Evolutionary conservation across 2,888 invertebrate species (phyloP).

Genomic region (Drosophila tanythrix): DNA sequence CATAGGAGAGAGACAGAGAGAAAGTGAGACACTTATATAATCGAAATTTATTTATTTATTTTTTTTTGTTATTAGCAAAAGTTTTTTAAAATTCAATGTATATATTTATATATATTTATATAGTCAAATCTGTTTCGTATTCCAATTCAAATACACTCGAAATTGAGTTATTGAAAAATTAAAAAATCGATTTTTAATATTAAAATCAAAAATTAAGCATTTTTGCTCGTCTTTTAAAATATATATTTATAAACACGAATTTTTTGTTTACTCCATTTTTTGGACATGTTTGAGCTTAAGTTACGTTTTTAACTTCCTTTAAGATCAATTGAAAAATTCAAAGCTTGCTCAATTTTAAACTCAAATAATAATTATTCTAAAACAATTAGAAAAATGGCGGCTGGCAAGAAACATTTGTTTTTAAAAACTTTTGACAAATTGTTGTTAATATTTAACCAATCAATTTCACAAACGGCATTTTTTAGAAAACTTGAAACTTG

Average conservation of each 20-base stretch:
- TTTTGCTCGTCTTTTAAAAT: not conserved
- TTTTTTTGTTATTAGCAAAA: not conserved
- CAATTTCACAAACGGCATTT: not conserved
- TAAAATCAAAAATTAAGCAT: not conserved
- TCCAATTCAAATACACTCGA: not conserved
- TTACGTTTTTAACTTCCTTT: not conserved
- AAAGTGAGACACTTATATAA: conserved; percentile 11
- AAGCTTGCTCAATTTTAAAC: not conserved
- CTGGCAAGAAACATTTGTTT: not conserved
- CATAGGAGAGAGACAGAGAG: conserved; percentile 8
- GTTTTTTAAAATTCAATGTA: not conserved
- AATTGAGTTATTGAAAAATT: not conserved
- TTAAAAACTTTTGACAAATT: not conserved
- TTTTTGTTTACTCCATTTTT: not conserved
- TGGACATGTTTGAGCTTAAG: not conserved
- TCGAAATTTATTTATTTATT: not conserved
- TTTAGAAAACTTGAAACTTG: not conserved
- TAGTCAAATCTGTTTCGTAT: not conserved
- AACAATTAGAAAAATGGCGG: not conserved
- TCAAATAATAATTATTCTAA: not conserved
- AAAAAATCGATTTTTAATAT: not conserved
- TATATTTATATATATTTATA: not conserved
- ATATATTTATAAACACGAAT: not conserved
- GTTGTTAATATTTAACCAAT: not conserved
- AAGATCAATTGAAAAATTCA: not conserved